Percentiles rank a stretch among this genome's conserved stretches.
Evolutionary conservation across 2,797 vertebrate genomes (phyloP).

Genomic region (Mallotus villosus): DNA sequence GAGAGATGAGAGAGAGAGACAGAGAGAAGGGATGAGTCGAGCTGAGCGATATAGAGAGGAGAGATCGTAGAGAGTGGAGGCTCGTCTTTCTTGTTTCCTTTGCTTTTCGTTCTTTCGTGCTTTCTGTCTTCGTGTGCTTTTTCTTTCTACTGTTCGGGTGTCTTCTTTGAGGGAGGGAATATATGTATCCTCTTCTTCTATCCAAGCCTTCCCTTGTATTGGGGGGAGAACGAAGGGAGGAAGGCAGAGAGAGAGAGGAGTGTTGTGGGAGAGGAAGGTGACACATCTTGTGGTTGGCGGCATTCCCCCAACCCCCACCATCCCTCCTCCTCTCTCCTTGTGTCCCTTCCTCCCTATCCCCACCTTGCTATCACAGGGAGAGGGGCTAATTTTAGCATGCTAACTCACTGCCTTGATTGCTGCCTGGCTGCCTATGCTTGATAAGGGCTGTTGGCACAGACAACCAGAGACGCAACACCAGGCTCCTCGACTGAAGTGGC

Average conservation of each 20-base stretch:
- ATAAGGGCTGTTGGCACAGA: slow-evolving; percentile 24
- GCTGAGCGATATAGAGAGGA: too few species aligned
- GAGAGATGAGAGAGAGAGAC: too few species aligned
- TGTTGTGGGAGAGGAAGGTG: slow-evolving; percentile 21
- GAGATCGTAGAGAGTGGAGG: too few species aligned
- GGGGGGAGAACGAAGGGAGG: too few species aligned
- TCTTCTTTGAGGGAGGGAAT: not conserved
- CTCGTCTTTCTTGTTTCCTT: too few species aligned
- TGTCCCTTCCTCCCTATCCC: slow-evolving; percentile 9
- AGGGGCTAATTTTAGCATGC: slow-evolving; percentile 46
- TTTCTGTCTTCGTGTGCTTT: too few species aligned
- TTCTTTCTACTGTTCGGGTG: too few species aligned
- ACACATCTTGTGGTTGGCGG: slow-evolving; percentile 24
- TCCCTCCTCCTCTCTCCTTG: too few species aligned
- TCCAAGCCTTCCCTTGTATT: too few species aligned
- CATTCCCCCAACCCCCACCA: not conserved
- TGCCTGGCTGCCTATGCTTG: slow-evolving; percentile 36
- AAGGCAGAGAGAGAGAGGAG: too few species aligned
- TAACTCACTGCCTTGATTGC: slow-evolving; percentile 48
- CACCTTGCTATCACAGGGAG: slow-evolving; percentile 28
- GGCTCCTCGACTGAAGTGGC: not conserved
- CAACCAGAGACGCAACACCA: not conserved
- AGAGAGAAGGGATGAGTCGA: too few species aligned
- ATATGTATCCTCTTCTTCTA: not conserved
- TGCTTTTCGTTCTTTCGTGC: too few species aligned